Evolutionary conservation across 2,888 invertebrate species (phyloP), one percentile per base, ranked within the genome.

Genomic region (Galeruca laticollis): DNA sequence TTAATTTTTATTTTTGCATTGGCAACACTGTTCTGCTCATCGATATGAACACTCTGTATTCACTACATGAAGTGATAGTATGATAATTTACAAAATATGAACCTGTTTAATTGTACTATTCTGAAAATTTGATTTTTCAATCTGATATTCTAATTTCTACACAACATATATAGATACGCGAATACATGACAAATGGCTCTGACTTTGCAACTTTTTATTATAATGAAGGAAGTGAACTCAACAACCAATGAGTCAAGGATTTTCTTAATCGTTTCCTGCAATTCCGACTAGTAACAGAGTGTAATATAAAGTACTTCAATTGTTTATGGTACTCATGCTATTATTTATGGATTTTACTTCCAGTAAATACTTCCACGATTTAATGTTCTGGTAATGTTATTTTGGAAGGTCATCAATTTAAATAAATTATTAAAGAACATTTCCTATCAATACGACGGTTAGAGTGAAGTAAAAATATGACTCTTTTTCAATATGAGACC

Each of bases 251-350:
- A 40, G 63, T 63, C 63, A 63, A 63, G 52, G 63, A 40, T 54
- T 40, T 13, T 37, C 15, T 40, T 62, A 62, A 43, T 63, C 40
- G 31, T 63, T 63, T 63, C 63, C 63, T 63, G 63, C 43, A 54
- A 63, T 63, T 15, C 54, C 31, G 54, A 54, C 15, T 63, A 26
- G 37, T 40, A 54, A 43, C n/a, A 54, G 2, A 47, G 15, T 47
- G 15, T 47, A 47, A 43, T 54, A 40, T 54, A 56, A 56, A 31
- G 56, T 35, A 56, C 35, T 15, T 56, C 15, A 9, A 56, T 26
- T 51, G n/a, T 21, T 18, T 20, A 20, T 11, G 4, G 51, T n/a
- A 54, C 31, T 26, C 4, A 20, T n/a, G 21, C 20, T 13, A 54
- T 54, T 54, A 54, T 54, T 54, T 13, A 51, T 13, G 18, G 10